phyloP scores from a whole-genome alignment of 2,888 invertebrate species.

The Acrobasis repandana region DNA sequence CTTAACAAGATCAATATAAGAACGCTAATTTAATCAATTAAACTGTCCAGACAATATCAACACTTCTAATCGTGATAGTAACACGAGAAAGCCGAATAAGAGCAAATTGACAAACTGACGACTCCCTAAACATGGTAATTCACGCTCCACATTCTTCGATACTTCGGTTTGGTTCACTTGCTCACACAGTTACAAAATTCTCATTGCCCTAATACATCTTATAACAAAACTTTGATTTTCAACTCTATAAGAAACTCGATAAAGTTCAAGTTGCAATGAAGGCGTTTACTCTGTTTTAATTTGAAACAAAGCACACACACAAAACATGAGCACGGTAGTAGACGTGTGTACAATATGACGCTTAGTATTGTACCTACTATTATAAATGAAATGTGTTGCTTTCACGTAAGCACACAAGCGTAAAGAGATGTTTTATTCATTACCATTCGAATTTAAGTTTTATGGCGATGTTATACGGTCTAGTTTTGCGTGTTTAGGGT shows the following conservation, averaged over 20 bases:
- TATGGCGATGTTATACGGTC: constrained; percentile 8
- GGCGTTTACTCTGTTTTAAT: constrained; percentile 41
- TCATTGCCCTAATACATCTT: constrained; percentile 60
- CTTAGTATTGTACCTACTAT: constrained; percentile 74
- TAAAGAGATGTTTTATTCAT: constrained; percentile 54
- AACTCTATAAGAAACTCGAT: constrained; percentile 26
- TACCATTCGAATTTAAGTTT: constrained; percentile 35
- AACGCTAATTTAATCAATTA: background rate
- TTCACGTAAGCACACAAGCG: constrained; percentile 77
- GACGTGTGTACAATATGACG: constrained; percentile 78
- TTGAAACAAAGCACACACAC: constrained; percentile 57
- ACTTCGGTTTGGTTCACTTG: constrained; percentile 68
- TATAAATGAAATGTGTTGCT: constrained; percentile 82
- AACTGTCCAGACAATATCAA: background rate
- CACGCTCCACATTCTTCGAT: constrained; percentile 80
- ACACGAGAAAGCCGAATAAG: constrained; percentile 55
- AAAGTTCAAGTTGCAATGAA: constrained; percentile 41
- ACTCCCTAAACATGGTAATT: constrained; percentile 80
- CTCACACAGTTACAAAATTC: constrained; percentile 64
- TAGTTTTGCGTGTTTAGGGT: constrained; percentile 30
- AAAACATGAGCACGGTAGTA: constrained; percentile 68
- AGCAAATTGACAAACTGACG: constrained; percentile 77
- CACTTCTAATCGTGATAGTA: constrained; percentile 21
- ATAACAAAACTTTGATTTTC: constrained; percentile 32
- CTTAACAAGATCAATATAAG: too few relatives aligned